These are phyloP conservation scores for Neodon shergylaensis DNA, from an alignment of 2,113 vertebrate genomes.

Conservation along the genomic window DNA sequence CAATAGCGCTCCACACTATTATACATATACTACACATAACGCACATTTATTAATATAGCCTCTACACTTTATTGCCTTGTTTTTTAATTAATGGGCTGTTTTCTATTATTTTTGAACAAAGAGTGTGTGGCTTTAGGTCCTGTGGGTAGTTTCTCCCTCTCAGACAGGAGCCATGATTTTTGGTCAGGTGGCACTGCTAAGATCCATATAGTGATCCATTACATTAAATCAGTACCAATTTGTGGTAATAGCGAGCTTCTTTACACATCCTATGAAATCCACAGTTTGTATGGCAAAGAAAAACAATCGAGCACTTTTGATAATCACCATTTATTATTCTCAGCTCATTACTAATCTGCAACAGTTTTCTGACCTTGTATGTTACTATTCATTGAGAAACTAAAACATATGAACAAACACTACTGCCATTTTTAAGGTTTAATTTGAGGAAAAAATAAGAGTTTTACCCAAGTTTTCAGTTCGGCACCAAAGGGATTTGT, in stretches of 20 bases:
- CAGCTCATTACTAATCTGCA: not conserved
- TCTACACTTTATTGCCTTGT: not conserved
- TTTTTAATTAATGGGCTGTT: not conserved
- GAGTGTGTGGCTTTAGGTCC: not conserved
- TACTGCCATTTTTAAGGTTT: not conserved
- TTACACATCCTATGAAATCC: not conserved
- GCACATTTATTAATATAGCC: not conserved
- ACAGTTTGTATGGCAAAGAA: slow-evolving; percentile 36
- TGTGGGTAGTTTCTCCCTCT: not conserved
- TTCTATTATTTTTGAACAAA: not conserved
- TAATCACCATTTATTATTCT: slow-evolving; percentile 36
- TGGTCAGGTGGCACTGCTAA: not conserved
- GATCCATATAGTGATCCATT: not conserved
- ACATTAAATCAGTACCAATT: slow-evolving; percentile 20
- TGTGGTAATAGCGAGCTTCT: not conserved
- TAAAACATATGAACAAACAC: not conserved
- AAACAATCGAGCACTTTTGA: not conserved
- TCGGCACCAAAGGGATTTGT: not conserved
- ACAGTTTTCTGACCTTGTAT: not conserved
- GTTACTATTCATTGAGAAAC: not conserved
- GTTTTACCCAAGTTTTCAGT: not conserved
- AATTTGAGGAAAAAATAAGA: slow-evolving; percentile 18
- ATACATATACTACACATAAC: not conserved
- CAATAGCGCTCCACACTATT: not conserved
- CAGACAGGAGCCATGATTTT: not conserved